Evolutionary conservation across 2,113 vertebrate species (phyloP).

Genomic region (Benitochromis conjunctus): DNA sequence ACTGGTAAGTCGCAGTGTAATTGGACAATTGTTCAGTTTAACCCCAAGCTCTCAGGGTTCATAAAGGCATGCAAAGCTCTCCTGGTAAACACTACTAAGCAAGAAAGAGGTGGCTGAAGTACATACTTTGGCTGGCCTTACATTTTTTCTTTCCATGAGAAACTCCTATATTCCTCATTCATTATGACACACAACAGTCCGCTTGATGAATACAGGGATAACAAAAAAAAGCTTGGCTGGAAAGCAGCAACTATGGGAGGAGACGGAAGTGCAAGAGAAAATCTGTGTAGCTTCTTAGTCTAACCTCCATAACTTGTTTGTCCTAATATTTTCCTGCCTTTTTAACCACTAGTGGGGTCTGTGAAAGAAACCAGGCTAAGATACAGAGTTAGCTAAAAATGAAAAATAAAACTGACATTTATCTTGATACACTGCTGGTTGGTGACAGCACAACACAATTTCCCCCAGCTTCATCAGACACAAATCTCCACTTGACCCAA

Average conservation of each 20-base stretch:
- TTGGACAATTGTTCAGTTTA: constrained; percentile 50
- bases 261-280: neutral
- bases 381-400: constrained; percentile 19
- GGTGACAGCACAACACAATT: constrained; percentile 27
- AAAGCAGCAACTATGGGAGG: neutral
- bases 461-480: constrained; percentile 56
- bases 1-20: constrained; percentile 45
- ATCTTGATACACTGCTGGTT: constrained; percentile 31
- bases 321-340: neutral
- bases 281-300: neutral
- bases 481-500: constrained; percentile 71
- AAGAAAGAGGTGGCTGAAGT: constrained; percentile 12
- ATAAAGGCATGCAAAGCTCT: constrained; percentile 23
- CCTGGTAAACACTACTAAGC: constrained; percentile 6
- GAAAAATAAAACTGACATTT: constrained; percentile 35
- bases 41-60: constrained; percentile 26
- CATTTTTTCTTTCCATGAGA: neutral
- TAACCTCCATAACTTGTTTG: neutral
- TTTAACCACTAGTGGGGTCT: neutral
- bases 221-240: neutral
- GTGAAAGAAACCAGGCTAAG: neutral
- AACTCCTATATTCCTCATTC: neutral
- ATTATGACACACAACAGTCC: neutral
- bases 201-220: neutral
- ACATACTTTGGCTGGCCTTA: neutral